A percentile compares a stretch with the other conserved stretches of the same genome.
phyloP scores from a whole-genome alignment of 1,140 invertebrate genomes.

The Megalopta genalis region DNA sequence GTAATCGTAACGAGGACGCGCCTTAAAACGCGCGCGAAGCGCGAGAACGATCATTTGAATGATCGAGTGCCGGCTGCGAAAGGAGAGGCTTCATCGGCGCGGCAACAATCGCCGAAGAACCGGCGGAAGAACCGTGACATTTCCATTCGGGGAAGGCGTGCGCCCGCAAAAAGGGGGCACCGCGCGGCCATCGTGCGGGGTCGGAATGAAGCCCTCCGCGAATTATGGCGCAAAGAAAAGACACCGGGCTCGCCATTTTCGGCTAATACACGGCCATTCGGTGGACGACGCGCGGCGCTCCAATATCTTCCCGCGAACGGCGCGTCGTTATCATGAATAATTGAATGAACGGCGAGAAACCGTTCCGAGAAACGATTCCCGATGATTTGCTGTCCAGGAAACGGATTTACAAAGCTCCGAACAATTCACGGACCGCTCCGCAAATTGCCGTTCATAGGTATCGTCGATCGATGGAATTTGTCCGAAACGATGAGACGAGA shows the following conservation, averaged over 20 bases:
- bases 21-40: slow-evolving; percentile 71
- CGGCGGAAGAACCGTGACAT: not conserved
- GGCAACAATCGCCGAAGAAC: not conserved
- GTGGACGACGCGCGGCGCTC: not conserved
- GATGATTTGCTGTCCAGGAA: not conserved
- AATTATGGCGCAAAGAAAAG: slow-evolving; percentile 38
- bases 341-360: slow-evolving; percentile 21
- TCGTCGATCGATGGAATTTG: no score
- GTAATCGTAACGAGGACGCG: slow-evolving; percentile 42
- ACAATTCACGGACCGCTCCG: no score
- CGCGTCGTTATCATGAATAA: slow-evolving; percentile 34
- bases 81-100: not conserved
- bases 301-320: slow-evolving; percentile 1
- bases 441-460: no score
- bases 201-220: not conserved
- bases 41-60: slow-evolving; percentile 46
- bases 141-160: not conserved
- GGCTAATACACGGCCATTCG: slow-evolving; percentile 33
- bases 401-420: no score
- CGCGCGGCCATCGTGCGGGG: not conserved
- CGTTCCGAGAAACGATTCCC: not conserved
- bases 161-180: slow-evolving; percentile 12
- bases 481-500: no score
- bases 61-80: slow-evolving; percentile 1
- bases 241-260: slow-evolving; percentile 17